A percentile compares a stretch with the other conserved stretches of the same genome.
Evolutionary conservation across 92 coral and sea anemone species (phyloP).

Genomic region (Chrysogorgia sp.): DNA sequence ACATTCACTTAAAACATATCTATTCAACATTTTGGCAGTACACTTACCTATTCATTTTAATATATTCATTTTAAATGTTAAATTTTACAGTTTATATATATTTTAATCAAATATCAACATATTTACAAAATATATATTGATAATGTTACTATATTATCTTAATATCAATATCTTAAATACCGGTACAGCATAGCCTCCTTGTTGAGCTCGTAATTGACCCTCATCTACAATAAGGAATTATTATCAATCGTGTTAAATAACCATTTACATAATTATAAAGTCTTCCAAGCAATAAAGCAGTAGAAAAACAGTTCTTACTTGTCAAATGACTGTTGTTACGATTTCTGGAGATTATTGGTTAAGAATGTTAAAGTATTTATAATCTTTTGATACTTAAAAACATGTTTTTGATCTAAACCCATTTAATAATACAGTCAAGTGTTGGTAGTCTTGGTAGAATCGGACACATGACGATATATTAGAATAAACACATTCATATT

Average conservation of each 20-base stretch:
- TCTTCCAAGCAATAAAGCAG: too few relatives aligned
- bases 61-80: too few relatives aligned
- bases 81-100: too few relatives aligned
- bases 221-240: background rate
- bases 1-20: too few relatives aligned
- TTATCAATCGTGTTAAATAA: background rate
- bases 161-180: background rate
- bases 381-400: too few relatives aligned
- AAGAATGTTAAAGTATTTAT: background rate
- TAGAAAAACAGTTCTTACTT: background rate
- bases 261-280: too few relatives aligned
- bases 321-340: background rate
- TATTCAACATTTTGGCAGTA: too few relatives aligned
- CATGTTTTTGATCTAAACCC: too few relatives aligned
- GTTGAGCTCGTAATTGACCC: background rate
- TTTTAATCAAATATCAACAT: too few relatives aligned
- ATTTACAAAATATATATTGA: too few relatives aligned
- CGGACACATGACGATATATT: background rate
- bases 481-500: background rate
- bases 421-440: background rate
- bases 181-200: background rate
- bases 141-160: too few relatives aligned
- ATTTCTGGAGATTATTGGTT: background rate
- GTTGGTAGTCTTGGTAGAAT: background rate
- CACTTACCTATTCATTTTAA: too few relatives aligned